phyloP scores from a whole-genome alignment of 2,797 vertebrate genomes.

The Rhynchotus rufescens region DNA sequence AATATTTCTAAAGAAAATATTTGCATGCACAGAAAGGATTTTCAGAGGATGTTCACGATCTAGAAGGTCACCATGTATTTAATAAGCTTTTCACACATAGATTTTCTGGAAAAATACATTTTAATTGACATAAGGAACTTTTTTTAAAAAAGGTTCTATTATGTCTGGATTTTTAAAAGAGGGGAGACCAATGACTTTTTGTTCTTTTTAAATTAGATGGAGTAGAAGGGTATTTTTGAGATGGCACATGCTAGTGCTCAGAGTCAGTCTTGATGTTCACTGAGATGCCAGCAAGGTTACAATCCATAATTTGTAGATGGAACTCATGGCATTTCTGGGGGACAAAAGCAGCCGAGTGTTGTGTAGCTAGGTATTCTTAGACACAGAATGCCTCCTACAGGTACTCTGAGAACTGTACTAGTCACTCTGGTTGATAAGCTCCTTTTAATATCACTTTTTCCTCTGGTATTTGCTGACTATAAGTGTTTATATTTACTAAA shows the following conservation, averaged over 20 bases:
- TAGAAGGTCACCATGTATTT: slow-evolving; percentile 43
- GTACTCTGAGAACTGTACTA: neutral
- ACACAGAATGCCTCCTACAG: neutral
- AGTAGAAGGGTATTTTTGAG: neutral
- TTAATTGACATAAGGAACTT: slow-evolving; percentile 37
- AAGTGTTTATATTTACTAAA: neutral
- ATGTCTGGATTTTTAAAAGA: slow-evolving; percentile 27
- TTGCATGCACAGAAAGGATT: slow-evolving; percentile 21
- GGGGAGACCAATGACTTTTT: neutral
- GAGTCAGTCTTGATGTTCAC: neutral
- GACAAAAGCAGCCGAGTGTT: neutral
- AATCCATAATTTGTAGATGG: neutral
- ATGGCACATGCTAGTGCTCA: neutral
- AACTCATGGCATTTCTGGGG: accelerated
- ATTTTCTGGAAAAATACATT: slow-evolving; percentile 60
- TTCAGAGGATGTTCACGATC: slow-evolving; percentile 32
- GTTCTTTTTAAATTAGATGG: neutral
- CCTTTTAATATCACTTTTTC: neutral
- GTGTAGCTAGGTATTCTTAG: neutral
- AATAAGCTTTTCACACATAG: slow-evolving; percentile 56
- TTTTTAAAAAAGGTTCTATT: neutral
- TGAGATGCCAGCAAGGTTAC: neutral
- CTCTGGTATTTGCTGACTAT: neutral
- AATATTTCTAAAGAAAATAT: slow-evolving; percentile 48
- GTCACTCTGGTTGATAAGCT: neutral